A percentile compares a stretch with the other conserved stretches of the same genome.
phyloP scores from a whole-genome alignment of 2,797 vertebrate genomes.

The Hapalemur alaotrensis region DNA sequence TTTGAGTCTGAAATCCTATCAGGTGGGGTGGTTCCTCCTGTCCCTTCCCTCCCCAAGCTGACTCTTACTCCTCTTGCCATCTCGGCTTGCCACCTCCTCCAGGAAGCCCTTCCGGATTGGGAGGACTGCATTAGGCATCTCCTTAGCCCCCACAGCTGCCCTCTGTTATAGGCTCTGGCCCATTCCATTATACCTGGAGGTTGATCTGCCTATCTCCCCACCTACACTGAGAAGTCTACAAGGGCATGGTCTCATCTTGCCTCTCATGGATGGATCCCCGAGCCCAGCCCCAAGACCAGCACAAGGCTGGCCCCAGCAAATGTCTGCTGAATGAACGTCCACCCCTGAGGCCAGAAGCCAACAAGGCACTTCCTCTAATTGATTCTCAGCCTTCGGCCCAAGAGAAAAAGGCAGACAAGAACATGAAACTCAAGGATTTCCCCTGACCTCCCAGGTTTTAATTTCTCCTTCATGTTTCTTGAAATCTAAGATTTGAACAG shows the following conservation, averaged over 20 bases:
- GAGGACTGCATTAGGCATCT: not conserved
- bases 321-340: not conserved
- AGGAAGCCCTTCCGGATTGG: not conserved
- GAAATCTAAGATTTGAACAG: not conserved
- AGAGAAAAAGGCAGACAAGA: not conserved
- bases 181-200: not conserved
- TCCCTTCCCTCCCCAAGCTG: not conserved
- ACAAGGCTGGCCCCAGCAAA: not conserved
- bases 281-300: not conserved
- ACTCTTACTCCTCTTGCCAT: not conserved
- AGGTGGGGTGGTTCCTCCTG: not conserved
- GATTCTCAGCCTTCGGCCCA: not conserved
- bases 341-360: not conserved
- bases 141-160: not conserved
- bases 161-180: not conserved
- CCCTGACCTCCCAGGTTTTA: not conserved
- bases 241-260: not conserved
- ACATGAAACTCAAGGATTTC: not conserved
- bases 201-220: not conserved
- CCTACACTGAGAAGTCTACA: not conserved
- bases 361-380: not conserved
- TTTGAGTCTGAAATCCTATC: not conserved
- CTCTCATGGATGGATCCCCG: not conserved
- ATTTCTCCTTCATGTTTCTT: not conserved
- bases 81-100: not conserved